phyloP scores from a whole-genome alignment of 2,888 invertebrate species.

The Orgyia antiqua region DNA sequence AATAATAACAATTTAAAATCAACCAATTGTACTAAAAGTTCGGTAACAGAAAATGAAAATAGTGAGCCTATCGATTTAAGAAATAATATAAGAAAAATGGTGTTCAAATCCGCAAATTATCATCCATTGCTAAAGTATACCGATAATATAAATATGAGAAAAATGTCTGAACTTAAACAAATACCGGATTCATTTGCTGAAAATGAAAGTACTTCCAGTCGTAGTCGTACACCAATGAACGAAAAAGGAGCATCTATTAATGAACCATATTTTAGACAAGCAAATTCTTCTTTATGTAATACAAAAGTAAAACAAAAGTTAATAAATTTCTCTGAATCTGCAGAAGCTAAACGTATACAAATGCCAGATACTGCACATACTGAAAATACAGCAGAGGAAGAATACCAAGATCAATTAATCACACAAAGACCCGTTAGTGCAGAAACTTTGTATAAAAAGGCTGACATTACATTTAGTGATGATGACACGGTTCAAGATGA shows the following conservation, averaged over 20 bases:
- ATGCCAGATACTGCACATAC: not conserved
- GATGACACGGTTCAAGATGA: slow-evolving; percentile 1
- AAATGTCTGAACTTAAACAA: slow-evolving; percentile 15
- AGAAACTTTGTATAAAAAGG: slow-evolving; percentile 7
- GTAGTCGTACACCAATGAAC: not conserved
- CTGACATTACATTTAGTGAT: not conserved
- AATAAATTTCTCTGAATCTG: no score
- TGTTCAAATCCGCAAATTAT: slow-evolving; percentile 2
- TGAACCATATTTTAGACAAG: not conserved
- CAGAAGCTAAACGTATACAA: not conserved
- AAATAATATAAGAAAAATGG: slow-evolving; percentile 6
- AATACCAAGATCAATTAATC: slow-evolving; percentile 27
- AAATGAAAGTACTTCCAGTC: not conserved
- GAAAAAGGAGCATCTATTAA: not conserved
- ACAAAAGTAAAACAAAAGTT: no score
- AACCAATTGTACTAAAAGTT: slow-evolving; percentile 7
- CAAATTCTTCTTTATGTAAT: not conserved
- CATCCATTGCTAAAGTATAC: slow-evolving; percentile 1
- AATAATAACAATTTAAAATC: slow-evolving; percentile 5
- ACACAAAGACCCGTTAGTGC: slow-evolving; percentile 11
- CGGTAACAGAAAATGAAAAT: no score
- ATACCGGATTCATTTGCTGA: slow-evolving; percentile 2
- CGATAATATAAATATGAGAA: slow-evolving; percentile 14
- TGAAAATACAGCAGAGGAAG: slow-evolving; percentile 18
- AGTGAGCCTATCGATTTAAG: not conserved